Base-by-base conservation (phyloP, 2,113 vertebrate species). In the Corythoichthys haematopterus region DNA sequence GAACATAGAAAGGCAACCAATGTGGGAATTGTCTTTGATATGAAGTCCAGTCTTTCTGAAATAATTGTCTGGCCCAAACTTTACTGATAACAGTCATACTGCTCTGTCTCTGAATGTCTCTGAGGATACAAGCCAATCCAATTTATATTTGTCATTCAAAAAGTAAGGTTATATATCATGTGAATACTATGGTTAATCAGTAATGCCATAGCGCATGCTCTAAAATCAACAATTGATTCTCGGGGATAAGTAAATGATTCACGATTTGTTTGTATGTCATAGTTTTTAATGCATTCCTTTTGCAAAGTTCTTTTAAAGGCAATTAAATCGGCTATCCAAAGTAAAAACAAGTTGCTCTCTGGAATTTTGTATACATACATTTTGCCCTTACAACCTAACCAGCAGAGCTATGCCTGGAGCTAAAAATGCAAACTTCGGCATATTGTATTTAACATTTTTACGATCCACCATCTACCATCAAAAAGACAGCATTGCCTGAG, bases 1-100 rank as follows among this genome's bases (percentile, higher is more conserved):
- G 65, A 75, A 64, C 51, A 33, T 64, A 76, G 76, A 81, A 73
- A 46, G 58, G 66, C 56, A 76, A 69, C 6, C 11, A 68, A 51
- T 59, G 68, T 69, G 66, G 72, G 74, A 52, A 69, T 57, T 57
- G 72, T 68, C 60, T 86, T 74, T 69, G 62, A 79, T 69, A 77
- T 40, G 48, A 51, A 56, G 64, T 77, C 65, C 65, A 65, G 65
- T 58, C 72, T 65, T 75, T 64, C 51, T 64, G 16, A 55, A 47
- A 45, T 53, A 37, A 53, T 71, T 43, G 61, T 69, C 65, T 60
- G 51, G 66, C 73, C 11, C 64, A 84, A 65, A 76, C 37, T 46
- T 73, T 55, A 65, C 66, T 74, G 70, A 76, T 59, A 59, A 20
- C 51, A 55, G 66, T 80, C 72, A 84, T 28, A 46, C 36, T 8